Conservation (phyloP, 2,888 invertebrate genomes). For the Lysandra bellargus region DNA sequence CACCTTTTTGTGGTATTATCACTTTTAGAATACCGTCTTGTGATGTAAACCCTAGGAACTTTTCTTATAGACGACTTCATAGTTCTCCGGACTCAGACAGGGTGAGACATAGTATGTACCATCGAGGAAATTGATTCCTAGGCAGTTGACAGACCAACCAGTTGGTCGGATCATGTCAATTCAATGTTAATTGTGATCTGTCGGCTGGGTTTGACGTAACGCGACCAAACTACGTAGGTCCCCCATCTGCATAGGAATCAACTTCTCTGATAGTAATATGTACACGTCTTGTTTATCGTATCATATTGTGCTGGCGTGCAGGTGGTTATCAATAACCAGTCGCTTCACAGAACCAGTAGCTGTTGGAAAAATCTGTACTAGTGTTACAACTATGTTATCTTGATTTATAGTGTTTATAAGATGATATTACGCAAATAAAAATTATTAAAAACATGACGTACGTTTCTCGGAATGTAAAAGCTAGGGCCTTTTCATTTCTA, state of each 20-base stretch:
- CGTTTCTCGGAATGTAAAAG: not conserved
- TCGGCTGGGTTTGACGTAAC: too few relatives aligned
- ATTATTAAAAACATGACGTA: not conserved
- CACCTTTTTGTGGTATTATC: too few relatives aligned
- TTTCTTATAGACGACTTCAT: too few relatives aligned
- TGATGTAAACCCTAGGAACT: too few relatives aligned
- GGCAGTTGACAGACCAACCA: too few relatives aligned
- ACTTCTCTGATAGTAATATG: too few relatives aligned
- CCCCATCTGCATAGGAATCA: too few relatives aligned
- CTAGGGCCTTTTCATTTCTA: not conserved
- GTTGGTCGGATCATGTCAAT: too few relatives aligned
- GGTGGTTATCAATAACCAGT: constrained; percentile 5
- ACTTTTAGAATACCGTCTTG: too few relatives aligned
- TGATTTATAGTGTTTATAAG: not conserved
- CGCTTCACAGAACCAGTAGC: constrained; percentile 18
- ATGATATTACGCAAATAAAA: not conserved
- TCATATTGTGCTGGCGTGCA: constrained; percentile 6
- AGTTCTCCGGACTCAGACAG: not conserved
- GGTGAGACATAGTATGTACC: not conserved
- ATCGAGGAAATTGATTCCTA: too few relatives aligned
- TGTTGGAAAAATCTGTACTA: constrained; percentile 5
- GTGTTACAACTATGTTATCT: not conserved
- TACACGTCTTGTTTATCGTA: not conserved
- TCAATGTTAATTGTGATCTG: too few relatives aligned
- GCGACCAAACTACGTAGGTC: too few relatives aligned